Base-by-base conservation (phyloP, 2,113 vertebrate genomes). In the Hucho hucho region DNA sequence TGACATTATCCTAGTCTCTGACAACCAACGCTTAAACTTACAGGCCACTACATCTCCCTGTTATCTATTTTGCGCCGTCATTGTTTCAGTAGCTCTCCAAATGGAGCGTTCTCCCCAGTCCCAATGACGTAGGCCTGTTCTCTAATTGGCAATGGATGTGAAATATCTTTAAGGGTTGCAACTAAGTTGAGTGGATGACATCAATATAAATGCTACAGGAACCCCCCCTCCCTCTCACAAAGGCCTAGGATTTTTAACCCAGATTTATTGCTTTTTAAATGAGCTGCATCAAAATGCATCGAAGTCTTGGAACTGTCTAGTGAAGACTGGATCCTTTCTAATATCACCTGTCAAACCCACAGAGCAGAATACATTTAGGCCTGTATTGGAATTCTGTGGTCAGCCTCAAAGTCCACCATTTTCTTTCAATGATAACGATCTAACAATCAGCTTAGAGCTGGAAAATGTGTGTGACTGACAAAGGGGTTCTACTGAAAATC, bases 281-380 rank as follows among this genome's bases (percentile, higher is more conserved):
- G 14, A 53, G 14, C 11, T 29, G 47, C 46, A 49, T 71, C 53
- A 14, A 26, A 64, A 73, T 83, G 85, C 67, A 82, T 74, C 86
- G 79, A 90, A 90, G 87, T 90, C 81, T 77, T 22, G 24, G 70
- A 86, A 53, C 49, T n/a, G 29, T 67, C 18, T 7, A 66, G 25
- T 14, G 28, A 12, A 66, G 14, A 20, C 5, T 1, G 6, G 12
- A 29, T 26, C 64, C 20, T 61, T n/a, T 11, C 37, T 9, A 43
- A 43, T 43, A 43, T 9, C 37, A 43, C 37, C 9, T 12, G 37
- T 43, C 37, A 12, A 9, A 9, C 9, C 2, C 37, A 11, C 37
- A 43, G 58, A 61, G n/a, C 58, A 53, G 49, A 53, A 53, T 53
- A 53, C 14, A 18, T 53, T 1, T 53, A 53, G n/a, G n/a, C 58